Evolutionary conservation across 2,888 invertebrate species (phyloP), one percentile per base, ranked within the genome.

Genomic region (Platycnemis pennipes): DNA sequence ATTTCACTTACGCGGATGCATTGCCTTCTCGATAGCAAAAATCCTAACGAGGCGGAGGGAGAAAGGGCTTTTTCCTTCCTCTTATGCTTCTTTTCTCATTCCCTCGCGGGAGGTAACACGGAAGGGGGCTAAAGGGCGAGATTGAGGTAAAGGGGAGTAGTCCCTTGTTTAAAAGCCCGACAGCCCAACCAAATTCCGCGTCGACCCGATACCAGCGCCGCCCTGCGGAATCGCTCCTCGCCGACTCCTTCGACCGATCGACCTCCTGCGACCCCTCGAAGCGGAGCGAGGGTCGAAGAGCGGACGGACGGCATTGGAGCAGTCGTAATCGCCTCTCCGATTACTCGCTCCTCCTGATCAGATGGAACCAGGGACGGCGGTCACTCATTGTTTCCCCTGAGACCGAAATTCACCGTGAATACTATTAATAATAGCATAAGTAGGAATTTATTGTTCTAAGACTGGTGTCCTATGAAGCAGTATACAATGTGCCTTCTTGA

Each of bases 1-100:
- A 77, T 77, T 37, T 77, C 77, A 77, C 31, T 77, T 37, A 77
- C 77, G 77, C 37, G 77, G 77, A 77, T 77, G 77, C 77, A 77
- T 77, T 77, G 77, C 77, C 26, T 49, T 19, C 49, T 37, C 77
- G 77, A 77, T 77, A 31, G 77, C 77, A 77, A 77, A 77, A 77
- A 77, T 77, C 77, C 77, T 77, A 77, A 77, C 77, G 77, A 77
- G 77, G 37, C 5, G 63, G 77, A 31, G 7, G 31, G 37, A 37
- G 77, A 13, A 37, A 37, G 11, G 49, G 49, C 53, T 53, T 53
- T 53, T 16, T 53, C 19, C 26, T n/a, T 26, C n/a, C 26, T 26
- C n/a, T 26, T 26, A n/a, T n/a, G 13, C 53, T 53, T 63, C 4
- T 63, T n/a, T n/a, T n/a, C 26, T 26, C 7, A 22, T n/a, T 26